A percentile compares a stretch with the other conserved stretches of the same genome.
Evolutionary conservation across 2,113 vertebrate genomes (phyloP).

Genomic region (Hystrix brachyura): DNA sequence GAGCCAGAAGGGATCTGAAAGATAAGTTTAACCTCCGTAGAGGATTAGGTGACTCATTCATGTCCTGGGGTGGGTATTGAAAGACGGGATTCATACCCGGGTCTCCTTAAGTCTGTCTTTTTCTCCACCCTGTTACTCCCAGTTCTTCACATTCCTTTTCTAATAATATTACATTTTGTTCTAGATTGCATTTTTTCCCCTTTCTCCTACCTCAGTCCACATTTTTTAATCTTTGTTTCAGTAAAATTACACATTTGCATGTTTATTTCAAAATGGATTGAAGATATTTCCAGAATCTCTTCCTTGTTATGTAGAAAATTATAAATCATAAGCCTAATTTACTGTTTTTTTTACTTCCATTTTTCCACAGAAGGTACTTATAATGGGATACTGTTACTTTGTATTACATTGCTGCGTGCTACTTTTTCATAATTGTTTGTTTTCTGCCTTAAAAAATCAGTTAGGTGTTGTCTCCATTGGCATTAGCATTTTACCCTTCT

Average conservation of each 20-base stretch:
- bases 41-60: background rate
- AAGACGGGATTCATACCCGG: background rate
- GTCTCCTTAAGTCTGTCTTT: background rate
- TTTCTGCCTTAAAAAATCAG: constrained; percentile 41
- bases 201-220: background rate
- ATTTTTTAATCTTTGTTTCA: background rate
- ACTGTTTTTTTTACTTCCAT: constrained; percentile 18
- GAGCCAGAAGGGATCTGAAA: background rate
- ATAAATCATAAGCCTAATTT: background rate
- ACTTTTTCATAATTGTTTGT: background rate
- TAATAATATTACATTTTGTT: background rate
- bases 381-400: background rate
- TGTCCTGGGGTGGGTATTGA: background rate
- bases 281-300: constrained; percentile 26
- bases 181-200: background rate
- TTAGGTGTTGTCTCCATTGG: background rate
- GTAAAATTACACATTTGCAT: background rate
- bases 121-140: background rate
- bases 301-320: background rate
- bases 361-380: background rate
- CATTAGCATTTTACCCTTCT: background rate
- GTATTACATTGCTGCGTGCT: background rate
- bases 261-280: background rate
- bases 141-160: background rate
- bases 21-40: background rate